Base-by-base conservation (phyloP, 1,140 invertebrate species). In the Drosophila oshimai region DNA sequence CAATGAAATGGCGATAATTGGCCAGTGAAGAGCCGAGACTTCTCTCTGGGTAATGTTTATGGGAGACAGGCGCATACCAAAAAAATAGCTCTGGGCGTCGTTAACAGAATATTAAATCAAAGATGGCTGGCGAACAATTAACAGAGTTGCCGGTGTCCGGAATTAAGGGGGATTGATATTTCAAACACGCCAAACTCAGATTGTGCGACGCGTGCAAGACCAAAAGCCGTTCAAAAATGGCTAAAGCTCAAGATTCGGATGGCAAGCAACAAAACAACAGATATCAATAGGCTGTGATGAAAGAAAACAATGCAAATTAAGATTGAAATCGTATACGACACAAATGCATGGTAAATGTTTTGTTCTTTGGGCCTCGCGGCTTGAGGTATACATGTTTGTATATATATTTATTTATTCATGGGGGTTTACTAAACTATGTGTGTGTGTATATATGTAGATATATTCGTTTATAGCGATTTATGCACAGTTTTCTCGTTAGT, bases 111-210 rank as follows among this genome's bases (percentile, higher is more conserved):
- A 73, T 62, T 62, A 72, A 72, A 29, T 49, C 24, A 5, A 33
- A 45, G 51, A 55, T 45, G 39, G 17, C 20, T 17, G 6, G 29
- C 29, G n/a, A 70, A 58, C 67, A 69, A 69, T 69, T 69, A 69
- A 39, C 41, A 69, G 62, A 67, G 39, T 44, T 28, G 60, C 26
- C 33, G 18, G 46, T 12, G 58, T 34, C 69, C 80, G 58, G 76
- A 74, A 86, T 75, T 72, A 44, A 86, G 61, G n/a, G 15, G 15
- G 51, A 55, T 84, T 86, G 49, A 31, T 51, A 84, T 79, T 84
- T 51, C 60, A 72, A 44, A 60, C 79, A 84, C 79, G 79, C 64
- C 86, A 15, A 1, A 12, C 57, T 26, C 45, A 58, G 65, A 83
- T 74, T 76, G 69, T 34, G 60, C 10, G 55, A 75, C 74, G 79